Conservation (phyloP, 2,797 vertebrate species). For the Lateolabrax maculatus region DNA sequence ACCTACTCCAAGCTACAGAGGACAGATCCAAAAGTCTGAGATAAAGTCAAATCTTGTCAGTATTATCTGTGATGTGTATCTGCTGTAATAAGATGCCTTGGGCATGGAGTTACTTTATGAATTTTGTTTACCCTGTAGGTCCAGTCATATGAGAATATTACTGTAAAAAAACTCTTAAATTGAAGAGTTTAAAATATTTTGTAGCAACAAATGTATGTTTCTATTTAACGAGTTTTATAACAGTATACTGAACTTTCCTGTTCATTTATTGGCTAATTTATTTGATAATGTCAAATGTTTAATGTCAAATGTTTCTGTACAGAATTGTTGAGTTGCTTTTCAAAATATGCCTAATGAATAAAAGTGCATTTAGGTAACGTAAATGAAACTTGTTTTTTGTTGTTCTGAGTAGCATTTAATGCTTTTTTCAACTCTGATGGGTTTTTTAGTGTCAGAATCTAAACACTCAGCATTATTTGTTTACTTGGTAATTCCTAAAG, state of each 20-base stretch:
- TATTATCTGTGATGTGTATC: slow-evolving; percentile 53
- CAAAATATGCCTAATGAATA: not conserved
- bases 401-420: not conserved
- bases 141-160: not conserved
- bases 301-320: not conserved
- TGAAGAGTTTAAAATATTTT: not conserved
- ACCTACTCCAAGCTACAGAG: slow-evolving; percentile 41
- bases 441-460: not conserved
- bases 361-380: not conserved
- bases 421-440: not conserved
- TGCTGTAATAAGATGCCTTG: slow-evolving; percentile 10
- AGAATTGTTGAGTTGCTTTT: not conserved
- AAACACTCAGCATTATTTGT: slow-evolving; percentile 35
- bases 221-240: not conserved
- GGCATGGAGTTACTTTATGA: slow-evolving; percentile 3
- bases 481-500: slow-evolving; percentile 38
- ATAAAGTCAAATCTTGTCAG: slow-evolving; percentile 46
- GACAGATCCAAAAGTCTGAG: slow-evolving; percentile 36
- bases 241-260: not conserved
- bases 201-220: slow-evolving; percentile 3
- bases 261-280: not conserved
- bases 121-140: slow-evolving; percentile 29
- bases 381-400: not conserved
- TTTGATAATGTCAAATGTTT: slow-evolving; percentile 6
- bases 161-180: not conserved